These are phyloP conservation scores for Paelopatides confundens DNA, from an alignment of 53 echinoderm and acorn worm species.

Conservation along the genomic window DNA sequence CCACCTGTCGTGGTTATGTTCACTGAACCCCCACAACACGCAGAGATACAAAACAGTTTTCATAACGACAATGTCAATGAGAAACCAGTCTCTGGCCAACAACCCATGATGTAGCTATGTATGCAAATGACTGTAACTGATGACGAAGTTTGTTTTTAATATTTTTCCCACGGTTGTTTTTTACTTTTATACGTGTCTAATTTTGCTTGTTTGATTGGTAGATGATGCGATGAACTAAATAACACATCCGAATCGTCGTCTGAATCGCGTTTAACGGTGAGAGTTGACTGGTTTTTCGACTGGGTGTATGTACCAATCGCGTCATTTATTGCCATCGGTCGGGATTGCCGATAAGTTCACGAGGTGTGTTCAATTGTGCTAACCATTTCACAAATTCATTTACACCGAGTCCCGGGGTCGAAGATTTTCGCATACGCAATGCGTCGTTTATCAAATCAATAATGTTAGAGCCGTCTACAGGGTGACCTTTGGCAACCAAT, in stretches of 20 bases:
- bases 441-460: neutral
- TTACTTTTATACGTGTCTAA: neutral
- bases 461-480: neutral
- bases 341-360: constrained; percentile 55
- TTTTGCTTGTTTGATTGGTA: neutral
- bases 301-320: neutral
- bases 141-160: too few species aligned
- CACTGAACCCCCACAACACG: neutral
- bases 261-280: neutral
- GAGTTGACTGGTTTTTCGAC: neutral
- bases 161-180: constrained; percentile 23
- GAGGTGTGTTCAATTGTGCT: constrained; percentile 41
- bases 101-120: neutral
- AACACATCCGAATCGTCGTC: neutral
- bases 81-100: neutral
- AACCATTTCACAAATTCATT: constrained; percentile 29
- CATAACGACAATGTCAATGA: neutral
- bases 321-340: constrained; percentile 50
- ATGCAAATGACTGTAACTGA: too few species aligned
- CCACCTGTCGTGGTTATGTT: too few species aligned
- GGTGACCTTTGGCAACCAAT: too few species aligned
- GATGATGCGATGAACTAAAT: neutral
- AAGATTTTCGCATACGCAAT: neutral
- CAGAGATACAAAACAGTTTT: constrained; percentile 29
- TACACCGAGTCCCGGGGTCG: constrained; percentile 10